Conservation (phyloP, 2,888 invertebrate genomes). For the Sinotaia quadrata region DNA sequence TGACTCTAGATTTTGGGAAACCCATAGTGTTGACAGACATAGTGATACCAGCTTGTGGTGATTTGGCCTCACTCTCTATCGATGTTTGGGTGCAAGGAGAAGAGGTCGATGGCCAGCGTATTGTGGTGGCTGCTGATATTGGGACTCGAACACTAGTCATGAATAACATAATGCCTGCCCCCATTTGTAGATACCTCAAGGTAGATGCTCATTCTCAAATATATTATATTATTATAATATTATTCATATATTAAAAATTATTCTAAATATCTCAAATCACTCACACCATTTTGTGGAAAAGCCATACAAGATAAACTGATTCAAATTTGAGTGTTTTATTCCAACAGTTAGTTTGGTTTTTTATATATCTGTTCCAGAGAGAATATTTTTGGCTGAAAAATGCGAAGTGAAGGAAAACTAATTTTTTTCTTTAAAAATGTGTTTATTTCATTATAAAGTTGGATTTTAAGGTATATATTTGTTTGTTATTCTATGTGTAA, state of each 20-base stretch:
- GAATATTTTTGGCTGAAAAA: too few relatives aligned
- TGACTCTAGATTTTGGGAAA: constrained; percentile 92
- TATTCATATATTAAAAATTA: background rate
- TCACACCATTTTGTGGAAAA: too few relatives aligned
- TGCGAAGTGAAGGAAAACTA: too few relatives aligned
- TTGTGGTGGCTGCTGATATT: constrained; percentile 90
- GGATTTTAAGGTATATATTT: too few relatives aligned
- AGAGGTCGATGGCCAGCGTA: constrained; percentile 86
- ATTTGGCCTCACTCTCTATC: constrained; percentile 84
- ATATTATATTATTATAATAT: background rate
- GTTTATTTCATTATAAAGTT: too few relatives aligned
- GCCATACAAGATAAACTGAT: too few relatives aligned
- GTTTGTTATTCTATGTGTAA: too few relatives aligned
- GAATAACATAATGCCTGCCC: constrained; percentile 91
- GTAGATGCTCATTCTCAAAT: constrained; percentile 72
- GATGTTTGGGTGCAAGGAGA: constrained; percentile 92
- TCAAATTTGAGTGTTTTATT: too few relatives aligned
- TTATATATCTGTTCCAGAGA: too few relatives aligned
- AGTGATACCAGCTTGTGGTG: constrained; percentile 73
- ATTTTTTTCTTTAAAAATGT: too few relatives aligned
- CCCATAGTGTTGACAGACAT: constrained; percentile 89
- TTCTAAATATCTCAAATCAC: too few relatives aligned
- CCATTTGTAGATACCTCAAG: constrained; percentile 90
- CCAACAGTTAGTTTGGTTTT: too few relatives aligned
- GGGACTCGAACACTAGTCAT: constrained; percentile 87